Evolutionary conservation across 2,113 vertebrate genomes (phyloP).

Genomic region (Coregonus clupeaformis): DNA sequence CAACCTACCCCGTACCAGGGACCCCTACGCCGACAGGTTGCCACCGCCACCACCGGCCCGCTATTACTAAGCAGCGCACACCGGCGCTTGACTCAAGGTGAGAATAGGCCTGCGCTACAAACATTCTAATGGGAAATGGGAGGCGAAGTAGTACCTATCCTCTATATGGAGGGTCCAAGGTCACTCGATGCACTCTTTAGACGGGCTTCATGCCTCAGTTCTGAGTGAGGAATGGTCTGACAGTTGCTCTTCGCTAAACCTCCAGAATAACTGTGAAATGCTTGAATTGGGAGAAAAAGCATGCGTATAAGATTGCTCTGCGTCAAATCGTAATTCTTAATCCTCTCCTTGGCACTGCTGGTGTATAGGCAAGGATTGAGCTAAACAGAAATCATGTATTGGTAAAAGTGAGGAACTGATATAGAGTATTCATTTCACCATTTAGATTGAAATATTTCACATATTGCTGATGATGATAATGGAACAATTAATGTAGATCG

Average conservation of each 20-base stretch:
- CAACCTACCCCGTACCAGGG: conserved; percentile 84
- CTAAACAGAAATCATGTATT: conserved; percentile 5
- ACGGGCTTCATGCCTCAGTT: not conserved
- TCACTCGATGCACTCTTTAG: not conserved
- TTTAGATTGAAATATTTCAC: too few species aligned
- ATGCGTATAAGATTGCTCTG: conserved; percentile 1
- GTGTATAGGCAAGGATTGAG: not conserved
- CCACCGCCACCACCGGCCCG: conserved; percentile 76
- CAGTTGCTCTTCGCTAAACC: not conserved
- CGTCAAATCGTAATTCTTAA: not conserved
- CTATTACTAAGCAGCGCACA: conserved; percentile 72
- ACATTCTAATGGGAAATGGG: conserved; percentile 31
- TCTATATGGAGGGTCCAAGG: not conserved
- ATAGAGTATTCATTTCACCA: not conserved
- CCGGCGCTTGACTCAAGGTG: conserved; percentile 70
- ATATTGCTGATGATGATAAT: not conserved
- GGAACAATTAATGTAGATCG: not conserved
- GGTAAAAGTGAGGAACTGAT: not conserved
- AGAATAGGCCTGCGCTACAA: conserved; percentile 59
- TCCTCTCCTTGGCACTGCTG: conserved; percentile 12
- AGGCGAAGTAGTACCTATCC: conserved; percentile 36
- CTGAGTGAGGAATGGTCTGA: not conserved
- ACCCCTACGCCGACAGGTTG: conserved; percentile 83
- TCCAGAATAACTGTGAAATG: too few species aligned
- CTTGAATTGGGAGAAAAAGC: conserved; percentile 9